These are phyloP conservation scores for Pygoscelis antarcticus DNA, from an alignment of 2,113 vertebrate genomes.

Conservation along the genomic window DNA sequence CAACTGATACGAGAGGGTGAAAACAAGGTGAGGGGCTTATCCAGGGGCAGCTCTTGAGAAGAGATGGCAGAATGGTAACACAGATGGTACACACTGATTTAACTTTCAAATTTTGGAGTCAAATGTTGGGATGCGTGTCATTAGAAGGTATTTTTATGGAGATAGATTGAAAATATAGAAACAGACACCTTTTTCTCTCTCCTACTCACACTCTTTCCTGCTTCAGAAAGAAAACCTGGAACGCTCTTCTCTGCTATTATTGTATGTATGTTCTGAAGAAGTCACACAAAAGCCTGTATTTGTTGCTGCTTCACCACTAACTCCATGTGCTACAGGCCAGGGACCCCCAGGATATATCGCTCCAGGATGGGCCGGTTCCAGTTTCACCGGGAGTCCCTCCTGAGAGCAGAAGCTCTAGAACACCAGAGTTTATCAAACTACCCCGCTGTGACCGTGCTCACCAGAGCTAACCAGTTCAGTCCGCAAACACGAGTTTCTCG, in stretches of 20 bases:
- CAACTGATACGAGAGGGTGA: not conserved
- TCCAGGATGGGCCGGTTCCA: not conserved
- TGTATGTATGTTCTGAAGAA: not conserved
- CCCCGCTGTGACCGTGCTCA: rapidly evolving
- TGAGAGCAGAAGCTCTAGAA: not conserved
- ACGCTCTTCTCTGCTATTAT: not conserved
- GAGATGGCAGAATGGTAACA: not conserved
- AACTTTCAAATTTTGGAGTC: not conserved
- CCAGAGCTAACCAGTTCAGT: not conserved
- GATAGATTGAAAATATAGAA: not conserved
- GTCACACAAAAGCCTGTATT: not conserved
- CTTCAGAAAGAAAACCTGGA: not conserved
- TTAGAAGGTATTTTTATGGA: conserved; percentile 2
- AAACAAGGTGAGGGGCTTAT: not conserved
- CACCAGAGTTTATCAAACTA: not conserved
- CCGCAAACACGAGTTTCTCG: not conserved
- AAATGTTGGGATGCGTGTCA: not conserved
- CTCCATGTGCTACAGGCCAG: not conserved
- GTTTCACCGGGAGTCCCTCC: not conserved
- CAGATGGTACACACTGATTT: not conserved
- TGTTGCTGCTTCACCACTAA: not conserved
- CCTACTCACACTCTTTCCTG: not conserved
- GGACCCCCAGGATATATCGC: not conserved
- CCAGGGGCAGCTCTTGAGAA: not conserved
- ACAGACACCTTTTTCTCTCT: not conserved